A percentile compares a stretch with the other conserved stretches of the same genome.
phyloP scores from a whole-genome alignment of 1,140 invertebrate species.

The Aporrectodea caliginosa region DNA sequence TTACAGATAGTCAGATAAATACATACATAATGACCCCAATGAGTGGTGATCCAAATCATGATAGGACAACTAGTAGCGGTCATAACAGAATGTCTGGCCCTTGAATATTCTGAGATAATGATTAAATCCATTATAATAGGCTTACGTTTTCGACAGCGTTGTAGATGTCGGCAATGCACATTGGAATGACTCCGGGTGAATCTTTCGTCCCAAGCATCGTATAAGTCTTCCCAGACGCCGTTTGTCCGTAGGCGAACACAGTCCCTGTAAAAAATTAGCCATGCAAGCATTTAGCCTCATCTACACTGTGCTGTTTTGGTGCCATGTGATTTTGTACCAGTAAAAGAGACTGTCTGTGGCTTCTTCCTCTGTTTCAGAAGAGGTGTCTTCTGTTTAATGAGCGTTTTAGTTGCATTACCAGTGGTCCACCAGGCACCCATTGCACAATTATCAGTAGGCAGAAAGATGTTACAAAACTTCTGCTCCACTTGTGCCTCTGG shows the following conservation, averaged over 20 bases:
- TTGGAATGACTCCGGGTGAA: slow-evolving; percentile 96
- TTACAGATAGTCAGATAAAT: no score
- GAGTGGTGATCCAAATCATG: no score
- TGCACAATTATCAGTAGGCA: not conserved
- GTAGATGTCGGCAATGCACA: slow-evolving; percentile 98
- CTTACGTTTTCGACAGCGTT: slow-evolving; percentile 81
- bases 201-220: slow-evolving; percentile 99
- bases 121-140: not conserved
- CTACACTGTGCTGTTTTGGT: not conserved
- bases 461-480: no score
- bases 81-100: no score
- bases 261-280: slow-evolving; percentile 49
- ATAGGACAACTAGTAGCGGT: no score
- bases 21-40: no score
- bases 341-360: not conserved
- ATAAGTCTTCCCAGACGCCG: slow-evolving; percentile 98
- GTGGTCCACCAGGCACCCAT: not conserved
- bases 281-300: slow-evolving; percentile 47
- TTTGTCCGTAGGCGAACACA: slow-evolving; percentile 99
- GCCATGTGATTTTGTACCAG: not conserved
- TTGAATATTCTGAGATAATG: no score
- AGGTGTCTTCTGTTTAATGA: no score
- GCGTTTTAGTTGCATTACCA: no score
- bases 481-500: no score
- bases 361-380: not conserved